These are phyloP conservation scores for Toxotes jaculatrix DNA, from an alignment of 2,113 vertebrate genomes.

Conservation along the genomic window DNA sequence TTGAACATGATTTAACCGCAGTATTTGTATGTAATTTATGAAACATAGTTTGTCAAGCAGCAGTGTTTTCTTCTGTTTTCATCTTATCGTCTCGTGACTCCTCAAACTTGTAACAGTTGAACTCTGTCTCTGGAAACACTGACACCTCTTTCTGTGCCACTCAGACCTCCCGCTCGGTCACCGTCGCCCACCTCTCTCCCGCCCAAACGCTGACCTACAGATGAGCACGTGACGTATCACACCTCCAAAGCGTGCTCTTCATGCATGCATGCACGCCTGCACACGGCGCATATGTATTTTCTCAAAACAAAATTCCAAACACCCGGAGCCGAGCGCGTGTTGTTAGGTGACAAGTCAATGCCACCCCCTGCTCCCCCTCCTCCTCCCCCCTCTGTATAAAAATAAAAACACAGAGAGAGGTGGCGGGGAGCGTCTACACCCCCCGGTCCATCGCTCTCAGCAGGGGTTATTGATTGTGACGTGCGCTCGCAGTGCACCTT, in stretches of 20 bases:
- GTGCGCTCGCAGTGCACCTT: conserved; percentile 88
- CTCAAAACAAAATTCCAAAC: conserved; percentile 67
- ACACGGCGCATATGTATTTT: conserved; percentile 72
- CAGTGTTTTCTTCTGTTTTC: too few species aligned
- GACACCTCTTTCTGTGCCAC: too few species aligned
- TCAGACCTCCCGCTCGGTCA: too few species aligned
- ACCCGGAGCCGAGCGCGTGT: conserved; percentile 60
- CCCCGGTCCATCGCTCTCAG: conserved; percentile 82
- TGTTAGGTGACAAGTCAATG: conserved; percentile 66
- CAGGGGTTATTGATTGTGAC: conserved; percentile 81
- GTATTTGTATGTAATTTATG: too few species aligned
- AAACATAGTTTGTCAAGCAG: too few species aligned
- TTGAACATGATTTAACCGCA: too few species aligned
- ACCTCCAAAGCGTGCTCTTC: conserved; percentile 39
- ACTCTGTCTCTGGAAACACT: too few species aligned
- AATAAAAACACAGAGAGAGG: conserved; percentile 63
- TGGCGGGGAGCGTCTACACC: conserved; percentile 35
- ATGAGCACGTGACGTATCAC: conserved; percentile 55
- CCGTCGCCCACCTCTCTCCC: neutral
- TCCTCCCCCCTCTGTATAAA: conserved; percentile 22
- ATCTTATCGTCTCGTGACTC: too few species aligned
- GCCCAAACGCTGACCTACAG: conserved; percentile 33
- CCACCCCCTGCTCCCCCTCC: neutral
- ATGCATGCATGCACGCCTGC: conserved; percentile 56
- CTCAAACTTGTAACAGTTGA: too few species aligned